phyloP scores from a whole-genome alignment of 2,888 invertebrate species.

The Venustoraphidia nigricollis region DNA sequence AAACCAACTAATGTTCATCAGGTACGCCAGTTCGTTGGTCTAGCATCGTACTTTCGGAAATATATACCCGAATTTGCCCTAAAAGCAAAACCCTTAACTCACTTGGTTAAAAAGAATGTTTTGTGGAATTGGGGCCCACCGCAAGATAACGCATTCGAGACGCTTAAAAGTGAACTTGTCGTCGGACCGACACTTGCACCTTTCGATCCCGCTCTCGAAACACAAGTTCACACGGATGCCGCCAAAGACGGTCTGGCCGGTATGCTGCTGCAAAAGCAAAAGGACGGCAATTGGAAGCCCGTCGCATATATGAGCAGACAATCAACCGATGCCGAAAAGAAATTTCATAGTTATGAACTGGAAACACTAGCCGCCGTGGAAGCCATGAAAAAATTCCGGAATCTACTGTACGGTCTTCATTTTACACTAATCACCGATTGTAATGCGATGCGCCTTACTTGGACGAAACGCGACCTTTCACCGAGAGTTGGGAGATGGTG shows the following conservation, averaged over 20 bases:
- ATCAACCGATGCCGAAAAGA: background rate
- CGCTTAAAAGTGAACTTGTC: conserved; percentile 3
- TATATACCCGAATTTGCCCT: conserved; percentile 11
- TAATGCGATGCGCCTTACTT: conserved; percentile 8
- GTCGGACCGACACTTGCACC: conserved; percentile 7
- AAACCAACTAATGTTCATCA: conserved; percentile 11
- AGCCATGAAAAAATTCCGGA: conserved; percentile 4
- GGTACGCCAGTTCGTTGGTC: conserved; percentile 13
- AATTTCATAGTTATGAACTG: background rate
- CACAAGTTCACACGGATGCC: conserved; percentile 1
- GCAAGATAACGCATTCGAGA: conserved; percentile 4
- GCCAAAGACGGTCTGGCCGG: conserved; percentile 2
- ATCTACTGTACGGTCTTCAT: background rate
- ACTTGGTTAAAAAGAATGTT: conserved; percentile 3
- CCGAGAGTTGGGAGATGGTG: conserved; percentile 11
- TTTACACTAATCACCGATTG: conserved; percentile 14
- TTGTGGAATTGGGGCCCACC: conserved; percentile 1
- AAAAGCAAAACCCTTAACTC: conserved; percentile 11
- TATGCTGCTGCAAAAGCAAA: conserved; percentile 4
- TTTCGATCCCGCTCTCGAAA: background rate
- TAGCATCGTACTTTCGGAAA: conserved; percentile 14
- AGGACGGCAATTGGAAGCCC: conserved; percentile 2
- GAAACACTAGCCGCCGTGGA: background rate
- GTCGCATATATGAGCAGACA: background rate
- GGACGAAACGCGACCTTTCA: conserved; percentile 9